phyloP scores from a whole-genome alignment of 1,140 invertebrate genomes.

The Eriosoma lanigerum region DNA sequence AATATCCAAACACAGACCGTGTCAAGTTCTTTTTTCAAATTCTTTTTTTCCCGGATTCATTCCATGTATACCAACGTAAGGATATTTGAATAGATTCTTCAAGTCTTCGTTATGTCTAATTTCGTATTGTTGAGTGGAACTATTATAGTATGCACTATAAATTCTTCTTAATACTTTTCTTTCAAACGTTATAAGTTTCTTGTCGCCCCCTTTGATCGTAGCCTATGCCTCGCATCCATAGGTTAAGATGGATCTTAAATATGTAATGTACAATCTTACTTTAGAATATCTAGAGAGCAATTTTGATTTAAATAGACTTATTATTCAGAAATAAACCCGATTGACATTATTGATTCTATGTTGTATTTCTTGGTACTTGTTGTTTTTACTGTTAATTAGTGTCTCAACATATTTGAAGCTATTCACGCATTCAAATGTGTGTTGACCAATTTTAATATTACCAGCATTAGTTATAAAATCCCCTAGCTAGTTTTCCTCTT shows the following conservation, averaged over 20 bases:
- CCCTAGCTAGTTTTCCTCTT: background rate
- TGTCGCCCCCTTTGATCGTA: background rate
- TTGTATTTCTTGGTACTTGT: conserved; percentile 3
- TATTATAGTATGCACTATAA: too few species aligned
- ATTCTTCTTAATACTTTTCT: too few species aligned
- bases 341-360: background rate
- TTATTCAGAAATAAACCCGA: too few species aligned
- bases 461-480: background rate
- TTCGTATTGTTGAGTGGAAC: too few species aligned
- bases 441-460: background rate
- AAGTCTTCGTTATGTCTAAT: conserved; percentile 8
- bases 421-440: background rate
- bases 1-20: too few species aligned
- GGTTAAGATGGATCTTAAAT: background rate
- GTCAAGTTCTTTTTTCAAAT: too few species aligned
- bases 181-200: background rate
- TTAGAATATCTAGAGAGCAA: too few species aligned
- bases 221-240: background rate
- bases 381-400: conserved; percentile 23
- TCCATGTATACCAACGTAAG: too few species aligned
- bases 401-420: conserved; percentile 12
- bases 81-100: background rate
- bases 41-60: too few species aligned
- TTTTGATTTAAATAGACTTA: too few species aligned
- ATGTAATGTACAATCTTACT: too few species aligned